Evolutionary conservation across 2,113 vertebrate genomes (phyloP), one percentile per base, ranked within the genome.

Genomic region (Datnioides undecimradiatus): DNA sequence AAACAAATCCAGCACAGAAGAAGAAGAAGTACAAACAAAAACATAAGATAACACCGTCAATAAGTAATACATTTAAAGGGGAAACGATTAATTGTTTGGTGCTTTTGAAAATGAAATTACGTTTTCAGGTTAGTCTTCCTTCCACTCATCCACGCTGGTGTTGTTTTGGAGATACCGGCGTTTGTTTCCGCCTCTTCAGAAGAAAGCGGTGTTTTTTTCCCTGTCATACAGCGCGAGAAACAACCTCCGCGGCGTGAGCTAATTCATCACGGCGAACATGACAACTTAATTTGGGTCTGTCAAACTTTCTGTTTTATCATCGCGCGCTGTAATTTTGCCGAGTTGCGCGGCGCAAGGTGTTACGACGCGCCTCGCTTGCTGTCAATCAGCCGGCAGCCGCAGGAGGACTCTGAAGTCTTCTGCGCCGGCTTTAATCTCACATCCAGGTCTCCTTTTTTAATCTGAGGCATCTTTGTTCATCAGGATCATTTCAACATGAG

Each of bases 281-380:
- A 87, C 79, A 81, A 59, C 70, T 81, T 85, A 51, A 86, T 89
- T 87, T 83, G 17, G 60, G 67, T 79, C 86, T 68, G 66, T 87
- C 75, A 83, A 23, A 80, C 65, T 77, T 71, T 60, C 63, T 51
- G 52, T 76, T 87, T 88, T 63, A 75, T 89, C 69, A 34, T 70
- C 60, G 65, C 78, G 80, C 71, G 27, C 48, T 40, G 49, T 78
- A 33, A 72, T 70, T 63, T 68, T 54, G 17, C 14, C 70, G 55
- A 80, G 71, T 19, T 59, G 62, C 60, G 76, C 34, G 1, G n/a
- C 8, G 16, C 41, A 4, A 40, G 58, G 51, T 54, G 25, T 68
- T 51, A 14, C 0, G 5, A 63, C 31, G n/a, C 21, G 66, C 59
- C 67, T 43, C 6, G 25, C 48, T 77, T 57, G 1, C 70, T 66